These are phyloP conservation scores for Eretmocerus hayati DNA, from an alignment of 2,888 invertebrate species.

Conservation along the genomic window DNA sequence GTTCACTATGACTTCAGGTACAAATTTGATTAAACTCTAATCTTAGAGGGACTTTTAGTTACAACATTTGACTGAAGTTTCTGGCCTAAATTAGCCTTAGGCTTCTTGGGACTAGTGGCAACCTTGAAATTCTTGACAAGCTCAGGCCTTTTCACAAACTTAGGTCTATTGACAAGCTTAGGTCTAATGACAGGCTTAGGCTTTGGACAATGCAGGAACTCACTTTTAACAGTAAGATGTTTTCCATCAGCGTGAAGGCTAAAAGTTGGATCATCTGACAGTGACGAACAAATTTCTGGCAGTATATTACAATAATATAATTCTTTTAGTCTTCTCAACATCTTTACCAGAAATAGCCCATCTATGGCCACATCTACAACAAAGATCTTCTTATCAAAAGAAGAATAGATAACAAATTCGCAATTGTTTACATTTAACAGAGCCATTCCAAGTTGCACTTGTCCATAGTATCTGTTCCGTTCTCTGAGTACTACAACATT, in stretches of 20 bases:
- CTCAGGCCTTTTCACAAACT: too few relatives aligned
- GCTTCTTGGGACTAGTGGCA: too few relatives aligned
- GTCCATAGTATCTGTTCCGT: not conserved
- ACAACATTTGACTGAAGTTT: too few relatives aligned
- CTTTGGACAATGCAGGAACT: too few relatives aligned
- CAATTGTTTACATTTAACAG: not conserved
- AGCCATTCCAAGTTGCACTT: conserved; percentile 3
- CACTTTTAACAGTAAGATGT: too few relatives aligned
- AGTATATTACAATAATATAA: not conserved
- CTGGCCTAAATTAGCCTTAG: too few relatives aligned
- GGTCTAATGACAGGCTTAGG: too few relatives aligned
- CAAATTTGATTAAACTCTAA: too few relatives aligned
- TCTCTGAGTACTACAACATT: not conserved
- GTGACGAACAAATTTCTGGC: not conserved
- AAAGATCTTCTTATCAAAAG: not conserved
- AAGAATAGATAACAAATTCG: conserved; percentile 1
- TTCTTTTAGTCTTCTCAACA: not conserved
- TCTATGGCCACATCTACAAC: not conserved
- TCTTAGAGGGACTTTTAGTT: too few relatives aligned
- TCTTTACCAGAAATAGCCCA: not conserved
- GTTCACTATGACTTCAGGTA: too few relatives aligned
- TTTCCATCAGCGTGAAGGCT: not conserved
- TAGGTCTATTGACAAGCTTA: too few relatives aligned
- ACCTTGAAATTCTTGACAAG: too few relatives aligned
- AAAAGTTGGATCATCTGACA: not conserved